Evolutionary conservation across 2,888 invertebrate species (phyloP).

Genomic region (Clitarchus hookeri): DNA sequence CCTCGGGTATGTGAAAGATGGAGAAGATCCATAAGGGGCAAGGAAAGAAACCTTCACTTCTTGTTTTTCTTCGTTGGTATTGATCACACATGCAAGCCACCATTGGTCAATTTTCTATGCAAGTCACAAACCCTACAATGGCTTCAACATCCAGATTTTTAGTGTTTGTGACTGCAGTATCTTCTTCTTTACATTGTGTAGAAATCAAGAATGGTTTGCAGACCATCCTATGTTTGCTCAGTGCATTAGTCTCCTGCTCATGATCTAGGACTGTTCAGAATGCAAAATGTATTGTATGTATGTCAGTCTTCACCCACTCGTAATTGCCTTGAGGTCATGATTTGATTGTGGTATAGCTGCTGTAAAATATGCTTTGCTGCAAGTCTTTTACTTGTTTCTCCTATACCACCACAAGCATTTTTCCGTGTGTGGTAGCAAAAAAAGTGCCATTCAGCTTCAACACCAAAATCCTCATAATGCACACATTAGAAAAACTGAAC

Average conservation of each 20-base stretch:
- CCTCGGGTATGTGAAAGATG: not conserved
- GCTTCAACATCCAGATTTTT: no score
- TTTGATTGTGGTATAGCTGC: not conserved
- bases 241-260: not conserved
- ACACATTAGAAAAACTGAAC: not conserved
- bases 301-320: not conserved
- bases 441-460: not conserved
- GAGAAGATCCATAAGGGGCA: not conserved
- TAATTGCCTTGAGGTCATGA: not conserved
- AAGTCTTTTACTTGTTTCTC: not conserved
- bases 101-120: not conserved
- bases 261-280: not conserved
- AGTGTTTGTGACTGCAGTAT: no score
- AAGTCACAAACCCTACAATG: not conserved
- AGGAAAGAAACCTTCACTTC: conserved; percentile 10
- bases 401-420: not conserved
- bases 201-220: not conserved
- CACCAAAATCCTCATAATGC: conserved; percentile 11
- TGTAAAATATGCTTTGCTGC: conserved; percentile 8
- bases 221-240: not conserved
- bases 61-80: conserved; percentile 15
- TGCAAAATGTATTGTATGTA: no score
- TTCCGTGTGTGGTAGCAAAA: not conserved
- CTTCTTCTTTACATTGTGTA: no score
- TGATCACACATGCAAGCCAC: conserved; percentile 16